phyloP scores from a whole-genome alignment of 2,113 vertebrate species.

The Fulmarus glacialis region DNA sequence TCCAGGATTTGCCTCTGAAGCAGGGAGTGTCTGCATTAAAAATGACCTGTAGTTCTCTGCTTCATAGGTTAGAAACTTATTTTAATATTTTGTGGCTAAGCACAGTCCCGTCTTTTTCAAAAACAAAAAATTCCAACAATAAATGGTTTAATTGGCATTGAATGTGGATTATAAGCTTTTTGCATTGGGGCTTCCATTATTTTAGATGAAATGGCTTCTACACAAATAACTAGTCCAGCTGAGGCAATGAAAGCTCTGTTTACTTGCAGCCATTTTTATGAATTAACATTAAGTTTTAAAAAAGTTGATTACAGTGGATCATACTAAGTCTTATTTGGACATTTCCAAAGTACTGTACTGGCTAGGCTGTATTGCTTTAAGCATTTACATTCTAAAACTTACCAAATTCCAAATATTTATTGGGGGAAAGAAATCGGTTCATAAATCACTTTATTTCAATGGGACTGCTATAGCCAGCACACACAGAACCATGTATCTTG shows the following conservation, averaged over 20 bases:
- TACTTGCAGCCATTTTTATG: constrained; percentile 67
- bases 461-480: constrained; percentile 92
- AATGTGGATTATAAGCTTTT: constrained; percentile 77
- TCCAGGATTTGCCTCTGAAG: constrained; percentile 99
- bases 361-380: constrained; percentile 70
- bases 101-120: constrained; percentile 89
- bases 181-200: constrained; percentile 76
- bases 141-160: constrained; percentile 80
- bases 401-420: constrained; percentile 79
- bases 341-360: constrained; percentile 48
- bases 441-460: constrained; percentile 79
- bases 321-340: constrained; percentile 66
- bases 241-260: constrained; percentile 74
- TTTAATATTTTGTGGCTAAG: constrained; percentile 99
- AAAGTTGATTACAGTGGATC: constrained; percentile 42
- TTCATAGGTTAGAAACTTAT: constrained; percentile 99
- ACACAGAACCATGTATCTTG: constrained; percentile 76
- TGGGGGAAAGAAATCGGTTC: constrained; percentile 77
- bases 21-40: constrained; percentile 99
- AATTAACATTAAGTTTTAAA: constrained; percentile 64
- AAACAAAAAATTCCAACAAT: constrained; percentile 56
- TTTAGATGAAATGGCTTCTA: constrained; percentile 73
- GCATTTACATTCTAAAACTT: constrained; percentile 70
- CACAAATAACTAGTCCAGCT: constrained; percentile 64
- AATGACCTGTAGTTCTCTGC: constrained; percentile 99